phyloP scores from a whole-genome alignment of 2,797 vertebrate genomes.

The Pseudocheirus occidentalis region DNA sequence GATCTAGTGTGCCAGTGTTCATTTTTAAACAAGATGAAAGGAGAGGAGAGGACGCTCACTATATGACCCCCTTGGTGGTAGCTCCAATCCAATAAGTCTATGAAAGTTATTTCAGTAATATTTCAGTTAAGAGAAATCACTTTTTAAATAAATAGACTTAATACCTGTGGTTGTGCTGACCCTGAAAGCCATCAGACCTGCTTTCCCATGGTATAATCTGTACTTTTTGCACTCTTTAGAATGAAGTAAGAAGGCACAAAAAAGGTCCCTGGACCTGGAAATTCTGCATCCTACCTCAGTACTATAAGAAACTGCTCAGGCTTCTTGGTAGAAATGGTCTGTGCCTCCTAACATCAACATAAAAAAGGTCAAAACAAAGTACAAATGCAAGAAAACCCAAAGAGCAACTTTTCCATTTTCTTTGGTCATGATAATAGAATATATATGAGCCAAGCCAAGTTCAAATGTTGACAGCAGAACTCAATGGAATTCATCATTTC shows the following conservation, averaged over 20 bases:
- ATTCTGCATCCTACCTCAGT: background rate
- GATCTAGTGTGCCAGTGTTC: background rate
- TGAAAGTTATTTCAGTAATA: conserved; percentile 78
- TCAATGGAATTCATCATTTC: conserved; percentile 39
- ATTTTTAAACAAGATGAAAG: background rate
- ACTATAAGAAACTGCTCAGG: background rate
- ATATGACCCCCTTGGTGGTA: conserved; percentile 74
- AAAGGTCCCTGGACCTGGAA: background rate
- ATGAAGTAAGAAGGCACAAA: conserved; percentile 31
- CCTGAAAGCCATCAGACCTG: conserved; percentile 62
- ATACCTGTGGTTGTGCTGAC: conserved; percentile 72
- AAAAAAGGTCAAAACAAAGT: conserved; percentile 26
- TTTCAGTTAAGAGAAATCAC: conserved; percentile 75
- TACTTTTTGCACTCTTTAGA: conserved; percentile 41
- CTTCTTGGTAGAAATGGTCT: background rate
- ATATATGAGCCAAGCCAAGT: conserved; percentile 19
- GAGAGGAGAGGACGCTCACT: conserved; percentile 44
- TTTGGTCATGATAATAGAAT: conserved; percentile 40
- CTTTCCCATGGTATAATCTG: conserved; percentile 30
- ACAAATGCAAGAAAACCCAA: background rate
- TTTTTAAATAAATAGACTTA: conserved; percentile 72
- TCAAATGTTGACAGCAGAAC: conserved; percentile 39
- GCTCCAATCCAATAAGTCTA: conserved; percentile 74
- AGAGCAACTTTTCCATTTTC: background rate
- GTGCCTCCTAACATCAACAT: background rate